A percentile compares a stretch with the other conserved stretches of the same genome.
These are phyloP conservation scores for Murina feae DNA, from an alignment of 2,113 vertebrate genomes.

Conservation along the genomic window DNA sequence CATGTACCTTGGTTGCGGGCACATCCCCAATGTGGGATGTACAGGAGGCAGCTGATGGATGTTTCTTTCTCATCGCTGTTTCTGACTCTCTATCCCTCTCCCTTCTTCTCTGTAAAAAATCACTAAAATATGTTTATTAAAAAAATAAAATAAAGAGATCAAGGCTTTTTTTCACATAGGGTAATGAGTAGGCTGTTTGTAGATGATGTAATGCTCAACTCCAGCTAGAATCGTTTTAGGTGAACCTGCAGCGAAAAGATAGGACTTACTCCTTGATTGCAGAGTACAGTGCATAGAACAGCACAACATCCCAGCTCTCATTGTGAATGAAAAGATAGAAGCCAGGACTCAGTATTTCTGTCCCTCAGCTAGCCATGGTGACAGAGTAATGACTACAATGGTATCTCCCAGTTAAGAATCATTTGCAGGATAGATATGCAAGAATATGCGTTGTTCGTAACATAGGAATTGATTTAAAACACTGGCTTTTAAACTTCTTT, in stretches of 20 bases:
- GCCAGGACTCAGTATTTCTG: neutral
- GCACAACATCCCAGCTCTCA: neutral
- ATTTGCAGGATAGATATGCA: neutral
- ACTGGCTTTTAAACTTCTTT: neutral
- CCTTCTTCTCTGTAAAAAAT: too few species aligned
- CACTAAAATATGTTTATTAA: too few species aligned
- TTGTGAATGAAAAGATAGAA: neutral
- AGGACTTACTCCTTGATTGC: neutral
- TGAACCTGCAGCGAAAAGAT: neutral
- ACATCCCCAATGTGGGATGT: too few species aligned
- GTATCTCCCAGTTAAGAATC: neutral
- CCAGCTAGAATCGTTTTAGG: neutral
- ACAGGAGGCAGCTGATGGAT: too few species aligned
- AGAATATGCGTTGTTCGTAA: neutral
- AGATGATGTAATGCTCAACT: neutral
- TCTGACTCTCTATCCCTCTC: too few species aligned
- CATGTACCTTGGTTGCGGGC: too few species aligned
- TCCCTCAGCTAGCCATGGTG: neutral
- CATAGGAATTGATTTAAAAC: neutral
- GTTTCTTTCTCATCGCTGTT: too few species aligned
- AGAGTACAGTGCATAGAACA: neutral
- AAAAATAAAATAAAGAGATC: neutral
- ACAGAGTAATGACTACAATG: neutral
- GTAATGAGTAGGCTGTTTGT: neutral
- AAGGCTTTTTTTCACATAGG: neutral